phyloP scores from a whole-genome alignment of 2,888 invertebrate genomes.

The Hirudinaria manillensis region DNA sequence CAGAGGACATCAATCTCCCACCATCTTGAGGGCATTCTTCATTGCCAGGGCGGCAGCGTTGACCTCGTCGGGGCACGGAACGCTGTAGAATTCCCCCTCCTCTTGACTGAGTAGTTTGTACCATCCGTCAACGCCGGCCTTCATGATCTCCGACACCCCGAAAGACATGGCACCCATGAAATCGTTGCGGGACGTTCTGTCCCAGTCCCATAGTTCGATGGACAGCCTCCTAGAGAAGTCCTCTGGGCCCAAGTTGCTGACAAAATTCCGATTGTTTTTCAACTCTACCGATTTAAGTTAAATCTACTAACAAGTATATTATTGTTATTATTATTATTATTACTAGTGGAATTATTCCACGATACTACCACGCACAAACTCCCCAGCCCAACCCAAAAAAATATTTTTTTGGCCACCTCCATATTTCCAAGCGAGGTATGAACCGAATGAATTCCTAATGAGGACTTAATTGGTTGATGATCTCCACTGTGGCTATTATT shows the following conservation, averaged over 20 bases:
- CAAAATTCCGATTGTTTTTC: background rate
- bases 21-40: constrained; percentile 28
- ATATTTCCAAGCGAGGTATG: too few relatives aligned
- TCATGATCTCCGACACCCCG: constrained; percentile 59
- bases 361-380: too few relatives aligned
- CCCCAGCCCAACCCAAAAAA: too few relatives aligned
- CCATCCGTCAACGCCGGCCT: constrained; percentile 36
- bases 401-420: too few relatives aligned
- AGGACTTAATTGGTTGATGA: too few relatives aligned
- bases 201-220: constrained; percentile 99
- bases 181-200: constrained; percentile 95
- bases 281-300: background rate
- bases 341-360: too few relatives aligned
- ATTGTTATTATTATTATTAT: background rate
- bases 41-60: constrained; percentile 64
- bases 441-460: too few relatives aligned
- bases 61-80: constrained; percentile 89
- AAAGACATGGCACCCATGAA: constrained; percentile 99
- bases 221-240: constrained; percentile 91
- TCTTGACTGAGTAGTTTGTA: constrained; percentile 93
- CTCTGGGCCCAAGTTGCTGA: constrained; percentile 56
- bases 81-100: constrained; percentile 98
- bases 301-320: background rate
- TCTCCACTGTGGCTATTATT: too few relatives aligned
- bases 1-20: background rate